phyloP scores from a whole-genome alignment of 2,113 vertebrate genomes.

The Procavia capensis region DNA sequence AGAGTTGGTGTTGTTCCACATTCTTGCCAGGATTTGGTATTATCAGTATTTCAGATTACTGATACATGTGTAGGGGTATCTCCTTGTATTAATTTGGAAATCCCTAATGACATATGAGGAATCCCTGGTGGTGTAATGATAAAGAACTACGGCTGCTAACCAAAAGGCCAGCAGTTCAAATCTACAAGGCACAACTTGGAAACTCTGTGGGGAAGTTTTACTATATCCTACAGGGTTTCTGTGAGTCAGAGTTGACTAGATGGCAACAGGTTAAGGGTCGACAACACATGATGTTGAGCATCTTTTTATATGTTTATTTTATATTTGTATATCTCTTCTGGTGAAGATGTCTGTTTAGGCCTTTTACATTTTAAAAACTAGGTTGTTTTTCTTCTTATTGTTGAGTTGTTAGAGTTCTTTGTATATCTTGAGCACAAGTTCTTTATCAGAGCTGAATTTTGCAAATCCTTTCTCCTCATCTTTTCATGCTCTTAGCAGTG shows the following conservation, averaged over 20 bases:
- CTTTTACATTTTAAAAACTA: neutral
- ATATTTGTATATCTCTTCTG: neutral
- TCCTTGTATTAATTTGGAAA: neutral
- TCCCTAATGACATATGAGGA: neutral
- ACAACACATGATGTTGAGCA: neutral
- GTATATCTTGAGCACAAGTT: neutral
- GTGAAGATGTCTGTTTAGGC: neutral
- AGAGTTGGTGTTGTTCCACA: neutral
- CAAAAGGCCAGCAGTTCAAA: no score
- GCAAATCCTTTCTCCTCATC: neutral
- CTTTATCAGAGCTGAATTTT: neutral
- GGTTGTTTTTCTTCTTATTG: neutral
- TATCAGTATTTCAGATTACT: neutral
- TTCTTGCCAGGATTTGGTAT: neutral
- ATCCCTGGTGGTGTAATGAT: no score
- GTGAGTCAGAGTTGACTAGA: no score
- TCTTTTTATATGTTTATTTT: neutral
- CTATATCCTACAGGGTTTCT: no score
- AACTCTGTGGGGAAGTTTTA: no score
- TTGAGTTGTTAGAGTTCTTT: neutral
- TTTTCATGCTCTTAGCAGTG: neutral
- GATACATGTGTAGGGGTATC: no score
- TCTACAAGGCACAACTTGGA: no score
- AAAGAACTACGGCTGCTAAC: no score
- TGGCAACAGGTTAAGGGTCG: no score